phyloP scores from a whole-genome alignment of 2,888 invertebrate species.

The Thecophora atra region DNA sequence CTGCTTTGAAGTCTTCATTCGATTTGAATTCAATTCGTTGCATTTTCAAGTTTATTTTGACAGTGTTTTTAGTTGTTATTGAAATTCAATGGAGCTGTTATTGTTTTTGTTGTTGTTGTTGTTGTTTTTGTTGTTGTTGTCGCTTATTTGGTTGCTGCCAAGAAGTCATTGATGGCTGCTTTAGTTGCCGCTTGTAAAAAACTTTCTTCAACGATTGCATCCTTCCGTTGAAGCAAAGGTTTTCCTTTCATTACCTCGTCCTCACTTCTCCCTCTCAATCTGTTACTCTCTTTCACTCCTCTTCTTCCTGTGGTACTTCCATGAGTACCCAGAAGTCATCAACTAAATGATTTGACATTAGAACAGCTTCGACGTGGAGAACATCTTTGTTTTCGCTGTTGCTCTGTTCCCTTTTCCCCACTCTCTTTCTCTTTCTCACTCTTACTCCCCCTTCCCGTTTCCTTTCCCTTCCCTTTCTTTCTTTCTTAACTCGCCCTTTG shows the following conservation, averaged over 20 bases:
- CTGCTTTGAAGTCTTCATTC: not conserved
- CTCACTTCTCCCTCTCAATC: not conserved
- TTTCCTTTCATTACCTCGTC: not conserved
- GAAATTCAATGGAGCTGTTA: not conserved
- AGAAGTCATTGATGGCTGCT: not conserved
- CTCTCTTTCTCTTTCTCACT: not conserved
- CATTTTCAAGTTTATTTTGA: slow-evolving; percentile 11
- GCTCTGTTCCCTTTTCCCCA: not conserved
- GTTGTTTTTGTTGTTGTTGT: not conserved
- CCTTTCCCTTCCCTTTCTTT: not conserved
- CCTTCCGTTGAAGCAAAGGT: slow-evolving; percentile 10
- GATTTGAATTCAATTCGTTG: not conserved
- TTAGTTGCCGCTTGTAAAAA: slow-evolving; percentile 15
- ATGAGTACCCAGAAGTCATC: slow-evolving; percentile 28
- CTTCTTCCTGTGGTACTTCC: not conserved
- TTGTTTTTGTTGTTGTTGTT: not conserved
- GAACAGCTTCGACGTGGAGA: not conserved
- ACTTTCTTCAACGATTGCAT: slow-evolving; percentile 17
- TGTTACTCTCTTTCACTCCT: not conserved
- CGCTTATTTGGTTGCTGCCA: too few relatives aligned
- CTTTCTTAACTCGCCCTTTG: too few relatives aligned
- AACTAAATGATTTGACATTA: slow-evolving; percentile 25
- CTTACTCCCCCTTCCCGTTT: not conserved
- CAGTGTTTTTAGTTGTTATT: slow-evolving; percentile 3
- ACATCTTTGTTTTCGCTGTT: not conserved